phyloP scores from a whole-genome alignment of 1,140 invertebrate genomes.

The Aphaenogaster ashmeadi region DNA sequence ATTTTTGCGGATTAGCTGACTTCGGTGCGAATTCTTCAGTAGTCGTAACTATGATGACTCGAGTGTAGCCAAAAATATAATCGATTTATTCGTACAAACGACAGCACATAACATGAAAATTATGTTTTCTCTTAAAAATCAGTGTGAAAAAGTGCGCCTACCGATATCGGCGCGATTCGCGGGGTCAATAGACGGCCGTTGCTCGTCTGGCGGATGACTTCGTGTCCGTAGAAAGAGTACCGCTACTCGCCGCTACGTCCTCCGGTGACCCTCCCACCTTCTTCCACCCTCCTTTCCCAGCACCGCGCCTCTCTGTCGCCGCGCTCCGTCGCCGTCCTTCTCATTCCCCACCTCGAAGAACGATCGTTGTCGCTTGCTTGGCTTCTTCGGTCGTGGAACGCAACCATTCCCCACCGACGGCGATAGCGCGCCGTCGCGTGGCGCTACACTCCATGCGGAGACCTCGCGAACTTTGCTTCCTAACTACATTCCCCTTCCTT shows the following conservation, averaged over 20 bases:
- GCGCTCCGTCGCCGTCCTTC: slow-evolving; percentile 42
- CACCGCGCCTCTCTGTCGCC: slow-evolving; percentile 21
- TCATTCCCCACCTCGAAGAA: slow-evolving; percentile 32
- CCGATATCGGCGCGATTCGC: slow-evolving; percentile 58
- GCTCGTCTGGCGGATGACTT: slow-evolving; percentile 82
- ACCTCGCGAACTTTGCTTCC: slow-evolving; percentile 79
- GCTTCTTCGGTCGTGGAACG: slow-evolving; percentile 54
- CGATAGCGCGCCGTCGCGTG: slow-evolving; percentile 77
- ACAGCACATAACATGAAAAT: background rate
- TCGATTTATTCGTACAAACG: background rate
- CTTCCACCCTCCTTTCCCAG: slow-evolving; percentile 45
- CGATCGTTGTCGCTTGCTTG: slow-evolving; percentile 34
- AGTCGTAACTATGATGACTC: background rate
- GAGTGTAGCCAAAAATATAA: background rate
- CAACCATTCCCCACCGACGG: background rate
- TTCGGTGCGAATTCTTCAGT: background rate
- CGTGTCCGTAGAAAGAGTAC: slow-evolving; percentile 83
- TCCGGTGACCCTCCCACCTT: slow-evolving; percentile 75
- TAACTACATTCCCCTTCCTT: slow-evolving; percentile 58
- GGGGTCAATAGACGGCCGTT: slow-evolving; percentile 85
- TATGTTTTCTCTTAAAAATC: background rate
- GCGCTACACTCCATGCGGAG: slow-evolving; percentile 78
- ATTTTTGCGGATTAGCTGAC: background rate
- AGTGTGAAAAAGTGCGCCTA: background rate
- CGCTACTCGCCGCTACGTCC: slow-evolving; percentile 85